phyloP scores from a whole-genome alignment of 2,797 vertebrate genomes.

The Phylloscopus collybita region DNA sequence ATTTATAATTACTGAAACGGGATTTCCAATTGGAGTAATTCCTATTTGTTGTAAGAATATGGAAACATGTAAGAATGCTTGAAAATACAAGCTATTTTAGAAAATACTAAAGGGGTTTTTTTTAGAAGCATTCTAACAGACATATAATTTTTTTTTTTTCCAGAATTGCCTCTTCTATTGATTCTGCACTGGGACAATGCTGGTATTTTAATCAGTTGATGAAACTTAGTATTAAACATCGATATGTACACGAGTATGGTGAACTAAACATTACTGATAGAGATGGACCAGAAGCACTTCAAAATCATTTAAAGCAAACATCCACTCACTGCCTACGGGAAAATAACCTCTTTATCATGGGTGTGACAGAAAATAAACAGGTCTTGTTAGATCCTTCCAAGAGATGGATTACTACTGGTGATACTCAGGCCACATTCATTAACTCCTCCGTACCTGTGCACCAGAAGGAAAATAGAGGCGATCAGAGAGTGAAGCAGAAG shows the following conservation, averaged over 20 bases:
- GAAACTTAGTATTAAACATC: constrained; percentile 83
- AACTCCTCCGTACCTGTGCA: constrained; percentile 43
- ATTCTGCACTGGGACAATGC: constrained; percentile 66
- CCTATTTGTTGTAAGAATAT: background rate
- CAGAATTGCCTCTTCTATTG: constrained; percentile 66
- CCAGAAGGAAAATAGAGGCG: constrained; percentile 44
- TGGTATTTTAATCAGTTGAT: constrained; percentile 79
- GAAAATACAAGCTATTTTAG: background rate
- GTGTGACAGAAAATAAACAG: constrained; percentile 54
- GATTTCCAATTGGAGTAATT: background rate
- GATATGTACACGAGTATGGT: constrained; percentile 83
- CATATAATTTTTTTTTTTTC: constrained; percentile 45
- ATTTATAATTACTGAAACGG: background rate
- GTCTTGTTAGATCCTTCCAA: constrained; percentile 25
- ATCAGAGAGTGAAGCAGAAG: constrained; percentile 17
- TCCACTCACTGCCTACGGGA: constrained; percentile 34
- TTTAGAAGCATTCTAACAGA: background rate
- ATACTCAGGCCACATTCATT: constrained; percentile 21
- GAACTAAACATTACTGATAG: constrained; percentile 56
- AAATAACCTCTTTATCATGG: constrained; percentile 40
- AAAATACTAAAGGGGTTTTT: background rate
- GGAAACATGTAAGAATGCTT: background rate
- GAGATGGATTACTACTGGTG: constrained; percentile 49
- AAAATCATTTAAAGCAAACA: constrained; percentile 9
- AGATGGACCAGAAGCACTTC: constrained; percentile 52